These are phyloP conservation scores for Oenanthe oenanthe DNA, from an alignment of 2,113 vertebrate species.

Conservation along the genomic window DNA sequence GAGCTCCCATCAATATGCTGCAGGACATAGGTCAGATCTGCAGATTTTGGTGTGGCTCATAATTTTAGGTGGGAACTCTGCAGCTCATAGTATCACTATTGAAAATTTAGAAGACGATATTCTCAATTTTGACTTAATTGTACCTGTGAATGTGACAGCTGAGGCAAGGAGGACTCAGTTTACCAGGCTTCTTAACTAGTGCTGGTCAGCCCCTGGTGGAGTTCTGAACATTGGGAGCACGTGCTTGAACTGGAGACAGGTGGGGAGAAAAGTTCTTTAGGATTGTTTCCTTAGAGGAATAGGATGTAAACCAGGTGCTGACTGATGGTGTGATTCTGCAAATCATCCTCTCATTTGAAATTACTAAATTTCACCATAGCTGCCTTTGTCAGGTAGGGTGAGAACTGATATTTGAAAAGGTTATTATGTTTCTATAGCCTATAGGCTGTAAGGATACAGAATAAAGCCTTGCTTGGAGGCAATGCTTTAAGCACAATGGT, in stretches of 20 bases:
- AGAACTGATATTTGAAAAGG: not conserved
- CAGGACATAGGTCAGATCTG: not conserved
- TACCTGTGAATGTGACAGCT: not conserved
- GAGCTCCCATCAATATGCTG: not conserved
- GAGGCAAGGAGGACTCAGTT: not conserved
- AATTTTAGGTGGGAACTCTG: not conserved
- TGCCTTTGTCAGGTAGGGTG: accelerated
- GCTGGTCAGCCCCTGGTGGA: not conserved
- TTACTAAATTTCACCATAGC: not conserved
- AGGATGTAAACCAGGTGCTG: accelerated
- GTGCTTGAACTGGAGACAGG: not conserved
- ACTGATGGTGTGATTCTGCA: not conserved
- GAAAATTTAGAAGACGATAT: accelerated
- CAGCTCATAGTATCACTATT: not conserved
- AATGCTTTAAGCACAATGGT: accelerated
- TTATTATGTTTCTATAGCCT: not conserved
- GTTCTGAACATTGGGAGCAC: not conserved
- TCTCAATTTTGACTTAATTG: not conserved
- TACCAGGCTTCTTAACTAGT: not conserved
- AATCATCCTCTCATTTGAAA: not conserved
- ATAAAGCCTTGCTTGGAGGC: not conserved
- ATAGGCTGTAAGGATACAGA: not conserved
- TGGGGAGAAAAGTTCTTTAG: not conserved
- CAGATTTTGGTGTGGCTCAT: not conserved
- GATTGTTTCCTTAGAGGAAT: not conserved